These are phyloP conservation scores for Lomographa bimaculata DNA, from an alignment of 2,888 invertebrate species.

Conservation along the genomic window DNA sequence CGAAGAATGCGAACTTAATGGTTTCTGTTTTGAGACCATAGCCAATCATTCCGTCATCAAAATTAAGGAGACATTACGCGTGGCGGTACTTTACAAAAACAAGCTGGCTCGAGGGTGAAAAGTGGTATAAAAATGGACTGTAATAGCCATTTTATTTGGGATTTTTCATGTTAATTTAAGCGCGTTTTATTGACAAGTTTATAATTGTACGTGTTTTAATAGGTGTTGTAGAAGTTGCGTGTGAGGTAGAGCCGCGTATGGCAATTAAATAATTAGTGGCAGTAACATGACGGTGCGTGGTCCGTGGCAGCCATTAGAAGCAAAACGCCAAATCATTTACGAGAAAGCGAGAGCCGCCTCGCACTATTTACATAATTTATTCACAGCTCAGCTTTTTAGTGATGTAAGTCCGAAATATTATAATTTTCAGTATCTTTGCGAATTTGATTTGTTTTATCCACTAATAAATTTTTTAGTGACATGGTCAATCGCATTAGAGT, in stretches of 20 bases:
- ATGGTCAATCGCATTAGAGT: too few species aligned
- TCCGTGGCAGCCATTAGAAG: constrained; percentile 62
- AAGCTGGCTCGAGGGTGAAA: constrained; percentile 8
- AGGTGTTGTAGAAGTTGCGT: constrained; percentile 41
- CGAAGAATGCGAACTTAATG: constrained; percentile 71
- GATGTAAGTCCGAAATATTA: constrained; percentile 44
- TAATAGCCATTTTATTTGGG: constrained; percentile 33
- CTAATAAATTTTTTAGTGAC: too few species aligned
- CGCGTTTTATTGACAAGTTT: constrained; percentile 8
- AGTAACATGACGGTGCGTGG: constrained; percentile 62
- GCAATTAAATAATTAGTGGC: constrained; percentile 75
- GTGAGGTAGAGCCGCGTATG: constrained; percentile 42
- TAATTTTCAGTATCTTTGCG: neutral
- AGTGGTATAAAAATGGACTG: constrained; percentile 4
- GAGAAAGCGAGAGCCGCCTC: constrained; percentile 77
- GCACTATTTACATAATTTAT: constrained; percentile 81
- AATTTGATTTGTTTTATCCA: too few species aligned
- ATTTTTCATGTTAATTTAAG: constrained; percentile 28
- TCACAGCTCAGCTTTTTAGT: constrained; percentile 47
- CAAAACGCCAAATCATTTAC: constrained; percentile 79
- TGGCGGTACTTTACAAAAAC: constrained; percentile 38
- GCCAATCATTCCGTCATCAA: constrained; percentile 73
- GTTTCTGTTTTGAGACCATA: constrained; percentile 65
- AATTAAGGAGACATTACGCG: constrained; percentile 61
- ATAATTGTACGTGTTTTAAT: constrained; percentile 5